These are phyloP conservation scores for Cylas formicarius DNA, from an alignment of 1,140 invertebrate species.

Conservation along the genomic window DNA sequence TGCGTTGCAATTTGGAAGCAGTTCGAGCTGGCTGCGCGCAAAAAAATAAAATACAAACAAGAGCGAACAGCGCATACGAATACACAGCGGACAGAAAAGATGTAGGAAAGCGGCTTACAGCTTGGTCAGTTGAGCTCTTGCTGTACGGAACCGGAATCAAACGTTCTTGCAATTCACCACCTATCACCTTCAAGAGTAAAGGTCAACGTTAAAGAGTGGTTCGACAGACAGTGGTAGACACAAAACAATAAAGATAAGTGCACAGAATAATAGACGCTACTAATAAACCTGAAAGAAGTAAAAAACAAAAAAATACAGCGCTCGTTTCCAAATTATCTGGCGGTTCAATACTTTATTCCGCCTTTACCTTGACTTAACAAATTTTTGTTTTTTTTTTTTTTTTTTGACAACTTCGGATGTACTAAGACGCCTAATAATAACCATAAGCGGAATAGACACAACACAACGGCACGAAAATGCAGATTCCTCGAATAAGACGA, in stretches of 20 bases:
- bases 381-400: no score
- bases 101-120: slow-evolving; percentile 77
- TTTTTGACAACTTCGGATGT: no score
- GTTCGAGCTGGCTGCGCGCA: slow-evolving; percentile 26
- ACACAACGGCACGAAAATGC: no score
- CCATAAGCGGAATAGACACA: no score
- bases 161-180: slow-evolving; percentile 98
- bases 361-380: no score
- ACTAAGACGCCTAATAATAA: no score
- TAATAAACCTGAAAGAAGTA: slow-evolving; percentile 33
- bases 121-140: slow-evolving; percentile 98
- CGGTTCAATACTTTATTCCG: no score
- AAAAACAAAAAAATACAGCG: slow-evolving; percentile 32
- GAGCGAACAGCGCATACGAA: slow-evolving; percentile 38
- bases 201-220: slow-evolving; percentile 43
- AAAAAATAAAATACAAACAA: slow-evolving; percentile 40
- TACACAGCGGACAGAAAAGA: slow-evolving; percentile 44
- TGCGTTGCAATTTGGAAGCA: slow-evolving; percentile 31
- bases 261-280: slow-evolving; percentile 42
- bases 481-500: no score
- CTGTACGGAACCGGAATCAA: slow-evolving; percentile 98
- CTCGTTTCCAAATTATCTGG: no score
- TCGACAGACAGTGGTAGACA: slow-evolving; percentile 41
- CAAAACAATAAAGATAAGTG: slow-evolving; percentile 39
- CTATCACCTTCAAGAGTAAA: slow-evolving; percentile 90